Percentiles rank a stretch among this genome's conserved stretches.
Evolutionary conservation across 2,113 vertebrate genomes (phyloP).

Genomic region (Sturnira hondurensis): DNA sequence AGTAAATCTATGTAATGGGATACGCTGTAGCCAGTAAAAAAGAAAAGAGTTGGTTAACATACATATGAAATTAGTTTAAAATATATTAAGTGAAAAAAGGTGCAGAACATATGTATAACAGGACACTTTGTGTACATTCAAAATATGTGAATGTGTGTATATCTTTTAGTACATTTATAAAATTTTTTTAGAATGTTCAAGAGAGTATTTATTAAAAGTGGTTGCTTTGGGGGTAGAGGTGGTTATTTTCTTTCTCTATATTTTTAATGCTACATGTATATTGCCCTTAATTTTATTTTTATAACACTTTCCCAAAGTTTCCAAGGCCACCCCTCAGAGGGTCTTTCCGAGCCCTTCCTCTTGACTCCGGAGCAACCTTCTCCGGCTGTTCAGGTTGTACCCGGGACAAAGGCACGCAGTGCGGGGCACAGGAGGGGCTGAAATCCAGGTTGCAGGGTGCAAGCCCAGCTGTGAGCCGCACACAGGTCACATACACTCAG

Average conservation of each 20-base stretch:
- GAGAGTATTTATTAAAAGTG: background rate
- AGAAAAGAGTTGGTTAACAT: background rate
- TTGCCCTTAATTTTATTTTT: conserved; percentile 1
- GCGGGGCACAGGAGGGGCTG: background rate
- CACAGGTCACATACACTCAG: accelerated
- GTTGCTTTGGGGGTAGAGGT: background rate
- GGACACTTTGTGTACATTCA: background rate
- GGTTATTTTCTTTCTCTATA: background rate
- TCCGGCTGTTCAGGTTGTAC: background rate
- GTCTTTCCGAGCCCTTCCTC: background rate
- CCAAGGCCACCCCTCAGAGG: background rate
- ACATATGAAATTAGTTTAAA: background rate
- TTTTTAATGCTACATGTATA: background rate
- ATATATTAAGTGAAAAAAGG: background rate
- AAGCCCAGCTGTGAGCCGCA: background rate
- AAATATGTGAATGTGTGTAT: background rate
- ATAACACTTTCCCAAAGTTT: background rate
- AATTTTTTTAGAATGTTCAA: background rate
- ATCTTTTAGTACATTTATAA: background rate
- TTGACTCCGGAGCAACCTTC: background rate
- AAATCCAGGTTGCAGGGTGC: background rate
- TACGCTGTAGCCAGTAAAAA: background rate
- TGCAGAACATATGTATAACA: background rate
- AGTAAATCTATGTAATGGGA: background rate
- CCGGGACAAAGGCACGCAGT: background rate